phyloP scores from a whole-genome alignment of 2,113 vertebrate species.

The Tonatia bakeri region DNA sequence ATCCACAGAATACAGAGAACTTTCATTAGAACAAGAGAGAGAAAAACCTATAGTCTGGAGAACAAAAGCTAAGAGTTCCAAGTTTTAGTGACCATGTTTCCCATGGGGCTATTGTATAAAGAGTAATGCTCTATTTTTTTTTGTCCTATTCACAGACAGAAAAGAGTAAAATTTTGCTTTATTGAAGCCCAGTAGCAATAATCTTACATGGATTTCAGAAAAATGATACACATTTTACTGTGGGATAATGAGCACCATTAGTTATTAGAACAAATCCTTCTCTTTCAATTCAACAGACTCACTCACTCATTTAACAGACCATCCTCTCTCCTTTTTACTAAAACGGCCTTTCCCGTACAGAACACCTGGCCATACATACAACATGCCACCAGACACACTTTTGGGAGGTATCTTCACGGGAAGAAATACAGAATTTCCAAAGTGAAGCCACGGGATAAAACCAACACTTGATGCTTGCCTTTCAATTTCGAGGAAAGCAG shows the following conservation, averaged over 20 bases:
- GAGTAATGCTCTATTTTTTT: constrained; percentile 70
- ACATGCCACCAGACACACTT: constrained; percentile 61
- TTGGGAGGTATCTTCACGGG: constrained; percentile 51
- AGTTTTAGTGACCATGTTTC: constrained; percentile 65
- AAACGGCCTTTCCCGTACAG: constrained; percentile 36
- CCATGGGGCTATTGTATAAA: constrained; percentile 70
- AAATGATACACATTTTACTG: constrained; percentile 70
- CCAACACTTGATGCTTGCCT: constrained; percentile 65
- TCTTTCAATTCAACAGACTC: constrained; percentile 63
- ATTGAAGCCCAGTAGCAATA: constrained; percentile 69
- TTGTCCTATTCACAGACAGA: constrained; percentile 64
- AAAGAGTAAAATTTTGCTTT: constrained; percentile 73
- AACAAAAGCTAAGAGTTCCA: constrained; percentile 69
- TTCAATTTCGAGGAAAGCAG: constrained; percentile 69
- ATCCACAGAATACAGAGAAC: constrained; percentile 40
- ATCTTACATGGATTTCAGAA: constrained; percentile 64
- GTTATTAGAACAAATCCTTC: constrained; percentile 75
- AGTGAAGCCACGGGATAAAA: constrained; percentile 70
- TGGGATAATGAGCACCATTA: constrained; percentile 72
- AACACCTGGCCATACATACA: constrained; percentile 19
- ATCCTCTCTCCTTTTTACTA: constrained; percentile 53
- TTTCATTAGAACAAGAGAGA: constrained; percentile 60
- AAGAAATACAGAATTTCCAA: constrained; percentile 63
- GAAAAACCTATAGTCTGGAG: constrained; percentile 57
- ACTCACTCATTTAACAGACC: constrained; percentile 65